Percentiles rank a stretch among this genome's conserved stretches.
Conservation (phyloP, 2,888 invertebrate genomes). For the Monoplex corrugatus region DNA sequence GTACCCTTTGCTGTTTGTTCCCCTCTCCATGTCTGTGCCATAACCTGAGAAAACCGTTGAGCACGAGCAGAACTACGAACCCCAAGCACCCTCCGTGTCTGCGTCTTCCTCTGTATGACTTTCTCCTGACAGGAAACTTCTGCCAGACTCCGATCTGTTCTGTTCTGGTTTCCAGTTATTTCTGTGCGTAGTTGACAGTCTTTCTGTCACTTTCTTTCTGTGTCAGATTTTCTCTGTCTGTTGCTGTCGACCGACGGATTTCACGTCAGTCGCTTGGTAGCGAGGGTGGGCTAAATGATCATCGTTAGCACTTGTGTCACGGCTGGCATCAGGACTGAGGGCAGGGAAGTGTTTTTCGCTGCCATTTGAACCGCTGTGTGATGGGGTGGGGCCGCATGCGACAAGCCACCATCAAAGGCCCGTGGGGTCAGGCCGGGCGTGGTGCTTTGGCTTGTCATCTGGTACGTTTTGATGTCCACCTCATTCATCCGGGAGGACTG, state of each 20-base stretch:
- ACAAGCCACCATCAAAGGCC: not conserved
- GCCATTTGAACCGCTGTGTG: not conserved
- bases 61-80: not conserved
- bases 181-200: not conserved
- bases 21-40: conserved; percentile 28
- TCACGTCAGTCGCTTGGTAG: not conserved
- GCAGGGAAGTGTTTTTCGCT: not conserved
- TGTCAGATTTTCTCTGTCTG: not conserved
- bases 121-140: not conserved
- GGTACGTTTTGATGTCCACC: not conserved
- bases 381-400: not conserved
- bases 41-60: not conserved
- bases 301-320: not conserved
- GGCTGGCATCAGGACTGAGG: not conserved
- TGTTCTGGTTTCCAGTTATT: not conserved
- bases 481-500: conserved; percentile 12
- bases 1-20: not conserved
- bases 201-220: too few species aligned
- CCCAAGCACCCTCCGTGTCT: not conserved
- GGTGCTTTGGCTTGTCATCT: not conserved
- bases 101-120: too few species aligned
- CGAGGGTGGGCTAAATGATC: not conserved
- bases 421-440: not conserved
- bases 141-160: not conserved
- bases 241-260: not conserved